Evolutionary conservation across 1,140 invertebrate genomes (phyloP).

Genomic region (Drosophila setifemur): DNA sequence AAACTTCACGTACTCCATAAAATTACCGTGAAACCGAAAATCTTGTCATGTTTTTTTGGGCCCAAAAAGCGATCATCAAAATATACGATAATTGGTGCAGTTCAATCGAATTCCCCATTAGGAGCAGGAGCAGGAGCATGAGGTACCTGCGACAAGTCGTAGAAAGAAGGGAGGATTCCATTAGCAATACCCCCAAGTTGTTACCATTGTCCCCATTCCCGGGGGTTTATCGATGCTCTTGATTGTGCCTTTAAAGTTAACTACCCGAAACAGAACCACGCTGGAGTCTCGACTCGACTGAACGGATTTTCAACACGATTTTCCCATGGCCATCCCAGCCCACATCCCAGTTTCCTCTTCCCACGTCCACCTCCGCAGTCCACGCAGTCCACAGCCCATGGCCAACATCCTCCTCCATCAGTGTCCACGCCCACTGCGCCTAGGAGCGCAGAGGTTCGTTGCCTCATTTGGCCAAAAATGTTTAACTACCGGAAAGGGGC

Average conservation of each 20-base stretch:
- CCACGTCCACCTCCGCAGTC: neutral
- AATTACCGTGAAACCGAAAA: slow-evolving; percentile 8
- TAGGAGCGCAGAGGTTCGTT: slow-evolving; percentile 24
- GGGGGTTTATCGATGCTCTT: slow-evolving; percentile 12
- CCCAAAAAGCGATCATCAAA: slow-evolving; percentile 2
- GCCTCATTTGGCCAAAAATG: slow-evolving; percentile 46
- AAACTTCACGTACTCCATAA: slow-evolving; percentile 1
- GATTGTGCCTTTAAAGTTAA: slow-evolving; percentile 37
- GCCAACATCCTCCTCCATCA: neutral
- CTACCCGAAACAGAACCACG: slow-evolving; percentile 11
- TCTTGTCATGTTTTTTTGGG: neutral
- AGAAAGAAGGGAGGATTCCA: neutral
- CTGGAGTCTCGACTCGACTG: neutral
- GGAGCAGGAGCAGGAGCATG: too few species aligned
- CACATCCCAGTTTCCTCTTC: neutral
- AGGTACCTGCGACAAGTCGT: neutral
- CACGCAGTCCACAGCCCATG: neutral
- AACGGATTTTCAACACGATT: slow-evolving; percentile 31
- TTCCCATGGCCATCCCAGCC: slow-evolving; percentile 18
- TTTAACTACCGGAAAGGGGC: slow-evolving; percentile 68
- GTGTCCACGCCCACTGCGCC: neutral
- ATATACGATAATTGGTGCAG: slow-evolving; percentile 4
- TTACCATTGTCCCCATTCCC: slow-evolving; percentile 19
- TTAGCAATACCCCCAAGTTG: slow-evolving; percentile 6
- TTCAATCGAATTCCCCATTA: too few species aligned